Base-by-base conservation (phyloP, 2,888 invertebrate genomes). In the Acanthoscelides obtectus region DNA sequence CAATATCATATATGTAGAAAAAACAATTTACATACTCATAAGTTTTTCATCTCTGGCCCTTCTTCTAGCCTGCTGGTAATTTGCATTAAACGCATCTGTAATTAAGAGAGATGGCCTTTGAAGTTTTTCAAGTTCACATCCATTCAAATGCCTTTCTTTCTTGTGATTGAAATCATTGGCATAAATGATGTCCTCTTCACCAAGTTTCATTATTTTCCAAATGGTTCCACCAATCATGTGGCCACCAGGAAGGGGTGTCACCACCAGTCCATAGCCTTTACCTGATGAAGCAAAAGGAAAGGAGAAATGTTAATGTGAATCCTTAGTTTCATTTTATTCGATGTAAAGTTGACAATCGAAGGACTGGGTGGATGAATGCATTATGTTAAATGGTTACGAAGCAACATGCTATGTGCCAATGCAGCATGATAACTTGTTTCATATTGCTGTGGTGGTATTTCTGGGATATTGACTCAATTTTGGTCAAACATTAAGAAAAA, bases 151-250 rank as follows among this genome's bases (percentile, higher is more conserved):
- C 65, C 99, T 87, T 83, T 99, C 99, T 84, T 99, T 99, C 83
- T 99, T 99, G 85, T 99, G 99, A 86, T 99, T 99, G 83, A 97
- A 99, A 84, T 99, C 99, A 0, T 97, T 94, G 0, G 98, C 99
- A 85, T 99, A 99, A 0, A 99, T 92, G 76, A 99, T 98, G 81
- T 99, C 99, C 85, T 99, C 99, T 83, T 99, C 99, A 0, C 98
- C 98, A 27, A 97, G 95, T 82, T 99, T 99, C 27, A 97, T 94
- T 22, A 99, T 98, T 81, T 97, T 95, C 99, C 99, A 99, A 69
- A 99, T 95, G 0, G 99, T 97, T 20, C 99, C 99, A 0, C 99
- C 99, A 68, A 99, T 94, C 91, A 99, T 97, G 85, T 99, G 99
- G 0, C 99, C 96, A 0, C 98, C 99, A 6, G 98, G 96, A 21